Conservation (phyloP, 1,140 invertebrate genomes). For the Sitobion miscanthi region DNA sequence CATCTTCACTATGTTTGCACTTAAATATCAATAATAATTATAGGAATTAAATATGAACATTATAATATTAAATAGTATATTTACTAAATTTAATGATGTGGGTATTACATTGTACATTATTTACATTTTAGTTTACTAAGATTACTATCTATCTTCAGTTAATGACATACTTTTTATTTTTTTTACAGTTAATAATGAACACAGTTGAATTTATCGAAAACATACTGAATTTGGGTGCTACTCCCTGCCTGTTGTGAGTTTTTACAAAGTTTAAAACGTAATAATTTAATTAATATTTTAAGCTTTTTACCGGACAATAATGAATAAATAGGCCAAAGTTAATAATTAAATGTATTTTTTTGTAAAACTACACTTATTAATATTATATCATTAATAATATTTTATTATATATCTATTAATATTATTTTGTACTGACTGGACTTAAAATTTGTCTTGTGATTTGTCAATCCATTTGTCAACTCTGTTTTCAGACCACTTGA, state of each 20-base stretch:
- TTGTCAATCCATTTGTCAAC: no score
- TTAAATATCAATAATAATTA: not conserved
- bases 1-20: not conserved
- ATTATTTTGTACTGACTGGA: no score
- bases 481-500: no score
- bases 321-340: no score
- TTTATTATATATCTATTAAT: no score
- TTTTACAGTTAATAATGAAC: slow-evolving; percentile 46
- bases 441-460: no score
- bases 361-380: no score
- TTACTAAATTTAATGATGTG: not conserved
- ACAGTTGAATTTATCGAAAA: slow-evolving; percentile 26
- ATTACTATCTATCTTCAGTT: not conserved
- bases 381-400: no score
- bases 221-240: slow-evolving; percentile 45
- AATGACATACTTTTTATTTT: slow-evolving; percentile 16
- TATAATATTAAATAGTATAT: not conserved
- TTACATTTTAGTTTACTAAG: not conserved
- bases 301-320: no score
- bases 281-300: no score
- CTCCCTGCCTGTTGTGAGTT: slow-evolving; percentile 51
- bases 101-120: not conserved
- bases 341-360: no score
- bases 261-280: not conserved
- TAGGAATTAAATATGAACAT: not conserved